A percentile compares a stretch with the other conserved stretches of the same genome.
Evolutionary conservation across 2,888 invertebrate genomes (phyloP).

Genomic region (Drosophila rellima): DNA sequence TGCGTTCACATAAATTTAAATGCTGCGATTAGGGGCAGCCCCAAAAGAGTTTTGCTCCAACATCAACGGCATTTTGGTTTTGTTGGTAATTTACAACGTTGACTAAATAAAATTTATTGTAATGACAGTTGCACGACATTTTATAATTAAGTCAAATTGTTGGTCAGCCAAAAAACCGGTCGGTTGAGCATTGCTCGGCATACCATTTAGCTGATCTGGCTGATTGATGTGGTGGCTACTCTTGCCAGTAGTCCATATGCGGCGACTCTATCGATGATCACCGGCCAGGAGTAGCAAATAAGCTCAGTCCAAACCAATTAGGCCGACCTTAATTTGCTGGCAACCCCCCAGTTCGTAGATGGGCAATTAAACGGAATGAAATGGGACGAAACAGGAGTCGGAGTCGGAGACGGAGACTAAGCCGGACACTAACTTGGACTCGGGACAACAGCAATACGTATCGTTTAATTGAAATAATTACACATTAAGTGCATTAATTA

Average conservation of each 20-base stretch:
- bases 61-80: constrained; percentile 21
- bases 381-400: constrained; percentile 36
- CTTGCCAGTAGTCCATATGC: constrained; percentile 44
- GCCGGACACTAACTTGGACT: constrained; percentile 23
- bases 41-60: constrained; percentile 39
- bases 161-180: constrained; percentile 53
- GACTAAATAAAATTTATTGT: constrained; percentile 71
- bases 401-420: background rate
- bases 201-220: constrained; percentile 60
- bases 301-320: constrained; percentile 59
- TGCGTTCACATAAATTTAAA: constrained; percentile 62
- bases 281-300: constrained; percentile 5
- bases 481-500: constrained; percentile 84
- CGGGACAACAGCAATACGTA: constrained; percentile 41
- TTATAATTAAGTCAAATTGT: constrained; percentile 76
- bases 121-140: constrained; percentile 73
- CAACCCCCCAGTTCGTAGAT: constrained; percentile 13
- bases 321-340: constrained; percentile 63
- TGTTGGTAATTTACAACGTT: constrained; percentile 45
- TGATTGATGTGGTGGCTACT: constrained; percentile 57
- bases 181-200: constrained; percentile 25
- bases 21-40: constrained; percentile 56
- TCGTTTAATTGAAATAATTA: constrained; percentile 84
- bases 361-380: constrained; percentile 56
- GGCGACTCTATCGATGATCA: constrained; percentile 58